Evolutionary conservation across 2,797 vertebrate genomes (phyloP), one percentile per base, ranked within the genome.

Genomic region (Helostoma temminkii): DNA sequence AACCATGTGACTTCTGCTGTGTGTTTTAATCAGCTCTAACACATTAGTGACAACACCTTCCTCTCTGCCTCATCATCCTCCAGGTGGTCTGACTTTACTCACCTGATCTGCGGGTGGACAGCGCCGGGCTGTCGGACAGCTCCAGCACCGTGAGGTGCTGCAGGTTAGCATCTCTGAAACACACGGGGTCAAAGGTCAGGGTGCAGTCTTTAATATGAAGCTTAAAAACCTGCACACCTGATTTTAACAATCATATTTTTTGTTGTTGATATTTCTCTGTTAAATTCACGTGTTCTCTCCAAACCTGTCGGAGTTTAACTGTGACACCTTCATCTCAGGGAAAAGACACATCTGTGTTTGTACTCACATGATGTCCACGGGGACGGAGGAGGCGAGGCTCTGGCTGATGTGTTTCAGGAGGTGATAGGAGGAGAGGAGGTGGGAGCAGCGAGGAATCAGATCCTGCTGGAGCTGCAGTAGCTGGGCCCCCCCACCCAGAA

Each of bases 101-200:
- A 98, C 97, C 95, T 85, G 95, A 91, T 71, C 85, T 94, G 73
- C 85, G 91, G 61, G 89, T 71, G 2, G 88, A 84, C 26, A 93
- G n/a, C 22, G 88, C 28, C 1, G 94, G 88, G 0, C 95, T 92
- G 85, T 98, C 97, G 0, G 95, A 96, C 74, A 99, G 87, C 89
- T 98, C 95, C 91, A 98, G 69, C 34, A 96, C 96, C 0, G 96
- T 97, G 8, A 99, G 91, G 83, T 98, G 97, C 87, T 97, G 97
- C 76, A 99, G 93, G 79, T 98, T 98, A 9, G 95, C 95, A 16
- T 99, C 97, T 83, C 98, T 99, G 72, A 54, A 88, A 89, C 21
- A 57, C 16, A 57, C 50, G 56, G 54, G 64, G 34, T 65, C 12
- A 67, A 45, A 77, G 41, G 25, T 65, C 48, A 68, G 18, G 16